Base-by-base conservation (phyloP, 2,888 invertebrate genomes). In the Hyalella azteca region DNA sequence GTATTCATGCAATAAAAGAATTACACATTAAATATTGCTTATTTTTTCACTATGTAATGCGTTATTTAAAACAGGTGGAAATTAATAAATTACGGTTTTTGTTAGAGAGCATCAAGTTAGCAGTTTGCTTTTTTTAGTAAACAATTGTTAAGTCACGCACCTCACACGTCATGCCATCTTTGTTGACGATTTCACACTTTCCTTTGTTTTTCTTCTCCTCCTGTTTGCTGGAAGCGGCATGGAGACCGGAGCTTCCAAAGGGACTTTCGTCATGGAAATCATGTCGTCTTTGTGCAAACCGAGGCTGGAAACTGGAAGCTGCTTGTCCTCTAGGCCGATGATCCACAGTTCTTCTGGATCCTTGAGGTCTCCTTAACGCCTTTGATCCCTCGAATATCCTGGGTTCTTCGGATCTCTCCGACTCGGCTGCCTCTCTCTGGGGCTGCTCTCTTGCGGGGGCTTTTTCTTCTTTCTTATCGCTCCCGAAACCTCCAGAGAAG, bases 111-210 rank as follows among this genome's bases (percentile, higher is more conserved):
- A n/a, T n/a, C n/a, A n/a, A n/a, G n/a, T n/a, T n/a, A n/a, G n/a
- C n/a, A n/a, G n/a, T n/a, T n/a, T n/a, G n/a, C n/a, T n/a, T n/a
- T n/a, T n/a, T n/a, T n/a, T n/a, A n/a, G n/a, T n/a, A n/a, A n/a
- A n/a, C n/a, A 11, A 11, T 45, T 15, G 15, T 45, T 45, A 19
- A 54, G 54, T n/a, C 26, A 19, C 1, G 19, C 49, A 82, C 82
- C 82, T 82, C 78, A 40, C 82, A 82, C 40, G 79, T 78, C 82
- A 82, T 82, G 40, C 76, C 81, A n/a, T 82, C 81, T 78, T 81
- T 83, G 49, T 81, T 29, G n/a, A 79, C 81, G 26, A 41, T 78
- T 66, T 50, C 78, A 45, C 82, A 83, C n/a, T 79, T 79, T 15
- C 45, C 75, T 29, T 75, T 75, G 40, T 41, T 75, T 45, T 75